A percentile compares a stretch with the other conserved stretches of the same genome.
These are phyloP conservation scores for Apodemia hepburni DNA, from an alignment of 2,888 invertebrate species.

Conservation along the genomic window DNA sequence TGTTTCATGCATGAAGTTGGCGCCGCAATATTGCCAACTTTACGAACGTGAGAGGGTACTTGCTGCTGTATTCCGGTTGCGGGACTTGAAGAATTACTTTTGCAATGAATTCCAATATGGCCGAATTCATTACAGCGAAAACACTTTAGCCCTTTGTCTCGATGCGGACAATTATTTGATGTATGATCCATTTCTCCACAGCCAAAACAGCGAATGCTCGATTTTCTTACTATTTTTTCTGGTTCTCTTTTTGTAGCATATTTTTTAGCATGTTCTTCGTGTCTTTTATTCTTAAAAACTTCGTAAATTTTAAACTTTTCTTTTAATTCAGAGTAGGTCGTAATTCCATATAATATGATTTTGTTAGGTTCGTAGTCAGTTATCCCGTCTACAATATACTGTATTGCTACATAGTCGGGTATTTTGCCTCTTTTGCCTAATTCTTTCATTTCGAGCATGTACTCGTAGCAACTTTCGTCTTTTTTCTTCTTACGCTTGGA, in stretches of 20 bases:
- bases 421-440: slow-evolving; percentile 2
- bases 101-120: not conserved
- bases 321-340: not conserved
- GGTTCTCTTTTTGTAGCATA: not conserved
- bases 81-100: not conserved
- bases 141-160: not conserved
- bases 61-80: not conserved
- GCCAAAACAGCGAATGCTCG: not conserved
- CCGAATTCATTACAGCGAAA: not conserved
- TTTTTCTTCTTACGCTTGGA: not conserved
- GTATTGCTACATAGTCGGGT: not conserved
- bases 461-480: not conserved
- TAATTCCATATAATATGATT: not conserved
- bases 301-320: not conserved
- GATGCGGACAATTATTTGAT: not conserved
- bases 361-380: too few relatives aligned
- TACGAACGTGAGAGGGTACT: not conserved
- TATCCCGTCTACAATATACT: too few relatives aligned
- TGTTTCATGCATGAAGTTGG: not conserved
- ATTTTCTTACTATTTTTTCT: not conserved
- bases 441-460: slow-evolving; percentile 4
- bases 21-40: not conserved
- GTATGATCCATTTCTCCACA: not conserved
- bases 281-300: not conserved
- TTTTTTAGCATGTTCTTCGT: not conserved